phyloP scores from a whole-genome alignment of 2,888 invertebrate genomes.

The Melanostoma scalare region DNA sequence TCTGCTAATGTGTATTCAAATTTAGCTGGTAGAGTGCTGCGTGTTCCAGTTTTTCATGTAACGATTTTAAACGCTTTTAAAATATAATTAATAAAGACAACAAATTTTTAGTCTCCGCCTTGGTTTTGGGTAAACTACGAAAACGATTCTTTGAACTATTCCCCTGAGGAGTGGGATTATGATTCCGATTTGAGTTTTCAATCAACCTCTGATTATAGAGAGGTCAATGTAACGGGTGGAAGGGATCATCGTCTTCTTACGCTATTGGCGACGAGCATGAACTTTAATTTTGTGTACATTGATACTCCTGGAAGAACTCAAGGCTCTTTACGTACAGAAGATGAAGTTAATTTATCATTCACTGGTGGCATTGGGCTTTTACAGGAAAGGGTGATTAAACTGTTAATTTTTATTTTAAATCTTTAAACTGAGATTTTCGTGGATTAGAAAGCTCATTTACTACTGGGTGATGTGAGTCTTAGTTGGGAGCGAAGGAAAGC shows the following conservation, averaged over 20 bases:
- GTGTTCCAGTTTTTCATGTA: constrained; percentile 89
- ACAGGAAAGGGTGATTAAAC: constrained; percentile 84
- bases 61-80: not conserved
- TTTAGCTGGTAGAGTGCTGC: constrained; percentile 86
- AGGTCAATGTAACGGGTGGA: constrained; percentile 85
- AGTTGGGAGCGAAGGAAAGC: constrained; percentile 88
- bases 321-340: constrained; percentile 83
- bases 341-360: constrained; percentile 86
- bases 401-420: constrained; percentile 9
- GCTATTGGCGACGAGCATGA: constrained; percentile 86
- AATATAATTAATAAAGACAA: not conserved
- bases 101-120: constrained; percentile 85
- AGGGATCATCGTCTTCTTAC: constrained; percentile 87
- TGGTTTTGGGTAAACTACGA: constrained; percentile 89
- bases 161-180: constrained; percentile 61
- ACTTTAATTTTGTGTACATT: constrained; percentile 88
- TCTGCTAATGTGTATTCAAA: constrained; percentile 85
- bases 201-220: constrained; percentile 65
- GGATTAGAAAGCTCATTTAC: constrained; percentile 87
- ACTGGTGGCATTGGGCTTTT: constrained; percentile 88
- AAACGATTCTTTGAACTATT: constrained; percentile 80
- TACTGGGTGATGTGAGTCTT: constrained; percentile 89
- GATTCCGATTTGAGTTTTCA: constrained; percentile 36
- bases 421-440: constrained; percentile 9
- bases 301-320: constrained; percentile 89